Base-by-base conservation (phyloP, 2,113 vertebrate genomes). In the Oryzias woworae region DNA sequence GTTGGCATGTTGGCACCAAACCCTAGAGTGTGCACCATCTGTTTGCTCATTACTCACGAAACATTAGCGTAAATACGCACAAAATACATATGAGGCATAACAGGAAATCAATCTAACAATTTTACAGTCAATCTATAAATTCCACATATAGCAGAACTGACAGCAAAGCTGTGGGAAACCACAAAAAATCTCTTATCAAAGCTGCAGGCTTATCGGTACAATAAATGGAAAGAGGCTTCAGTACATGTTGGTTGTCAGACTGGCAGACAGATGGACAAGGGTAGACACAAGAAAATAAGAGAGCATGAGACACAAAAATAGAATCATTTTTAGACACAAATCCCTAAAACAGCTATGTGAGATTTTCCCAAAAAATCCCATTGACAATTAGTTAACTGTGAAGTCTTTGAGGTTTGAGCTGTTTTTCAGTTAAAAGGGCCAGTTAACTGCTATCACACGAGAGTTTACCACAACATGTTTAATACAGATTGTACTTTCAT, bases 11-110 rank as follows among this genome's bases (percentile, higher is more conserved):
- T 56, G 59, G 66, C 58, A 51, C 60, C 26, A 3, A 66, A 78
- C 69, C 84, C 82, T 78, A 73, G 56, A 70, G 84, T 59, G 84
- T 53, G 54, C 48, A 59, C 87, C 84, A 88, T 88, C 85, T 88
- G 82, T 73, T 77, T 62, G n/a, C 46, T 78, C 53, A 78, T 68
- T 74, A 64, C 82, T 71, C 52, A 58, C 48, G 48, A 69, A 68
- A 81, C 56, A 77, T 66, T 66, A 65, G 56, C 57, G 24, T 52
- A 53, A 0, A 22, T 17, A 45, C 54, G 63, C 18, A 42, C 20
- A 20, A 26, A 65, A 18, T 36, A 18, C 60, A 49, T 28, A 15
- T 51, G 16, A 58, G 13, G 23, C 2, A 45, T 47, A 65, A 44
- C 56, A 18, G 18, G 26, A 64, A 70, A 75, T 28, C 10, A 16